Conservation (phyloP, 2,888 invertebrate genomes). For the Drosophila meridiana region DNA sequence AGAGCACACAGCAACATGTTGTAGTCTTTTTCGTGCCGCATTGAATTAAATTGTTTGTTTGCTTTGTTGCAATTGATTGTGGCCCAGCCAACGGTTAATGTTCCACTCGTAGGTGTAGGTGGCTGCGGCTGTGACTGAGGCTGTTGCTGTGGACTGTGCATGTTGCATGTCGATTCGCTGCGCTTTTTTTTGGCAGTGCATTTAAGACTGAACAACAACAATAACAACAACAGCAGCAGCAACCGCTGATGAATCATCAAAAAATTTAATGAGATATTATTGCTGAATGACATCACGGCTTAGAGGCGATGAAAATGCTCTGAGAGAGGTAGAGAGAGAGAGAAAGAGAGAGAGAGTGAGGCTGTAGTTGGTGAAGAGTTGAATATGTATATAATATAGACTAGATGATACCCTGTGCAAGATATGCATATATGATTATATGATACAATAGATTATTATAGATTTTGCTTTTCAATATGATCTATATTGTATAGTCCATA, state of each 20-base stretch:
- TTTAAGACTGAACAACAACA: constrained; percentile 38
- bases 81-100: constrained; percentile 73
- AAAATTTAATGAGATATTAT: constrained; percentile 70
- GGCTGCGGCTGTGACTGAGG: not conserved
- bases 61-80: constrained; percentile 82
- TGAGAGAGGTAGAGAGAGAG: not conserved
- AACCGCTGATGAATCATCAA: constrained; percentile 70
- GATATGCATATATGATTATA: not conserved
- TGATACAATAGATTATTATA: no score
- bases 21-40: constrained; percentile 73
- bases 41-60: constrained; percentile 85
- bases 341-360: not conserved
- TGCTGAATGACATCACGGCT: constrained; percentile 69
- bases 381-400: not conserved
- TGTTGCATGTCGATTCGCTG: constrained; percentile 40
- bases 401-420: not conserved
- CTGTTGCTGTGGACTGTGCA: constrained; percentile 42
- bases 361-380: not conserved
- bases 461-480: no score
- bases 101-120: constrained; percentile 66
- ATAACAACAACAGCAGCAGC: constrained; percentile 24
- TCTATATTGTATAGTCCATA: no score
- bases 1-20: constrained; percentile 61
- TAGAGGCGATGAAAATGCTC: constrained; percentile 12
- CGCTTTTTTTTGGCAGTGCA: constrained; percentile 34